Conservation (phyloP, 2,113 vertebrate genomes). For the Coptodon bakossiorum region DNA sequence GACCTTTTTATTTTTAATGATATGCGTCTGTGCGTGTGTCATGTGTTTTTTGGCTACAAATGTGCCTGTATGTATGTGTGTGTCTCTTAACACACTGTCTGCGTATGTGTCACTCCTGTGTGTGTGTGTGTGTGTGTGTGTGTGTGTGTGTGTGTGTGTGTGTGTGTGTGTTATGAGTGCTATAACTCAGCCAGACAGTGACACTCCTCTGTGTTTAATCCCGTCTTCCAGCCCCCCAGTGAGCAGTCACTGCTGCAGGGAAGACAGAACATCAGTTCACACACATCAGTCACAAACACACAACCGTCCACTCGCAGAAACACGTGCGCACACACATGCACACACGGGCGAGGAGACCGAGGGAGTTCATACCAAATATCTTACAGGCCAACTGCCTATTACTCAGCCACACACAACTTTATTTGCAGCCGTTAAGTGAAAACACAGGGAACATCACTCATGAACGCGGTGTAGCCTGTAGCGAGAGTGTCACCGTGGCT, state of each 20-base stretch:
- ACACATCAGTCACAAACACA: slow-evolving; percentile 48
- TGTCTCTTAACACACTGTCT: not conserved
- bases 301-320: not conserved
- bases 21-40: not conserved
- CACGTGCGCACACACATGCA: not conserved
- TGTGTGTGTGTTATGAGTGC: slow-evolving; percentile 72
- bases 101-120: too few species aligned
- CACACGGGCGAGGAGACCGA: not conserved
- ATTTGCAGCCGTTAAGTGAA: slow-evolving; percentile 68
- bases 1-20: not conserved
- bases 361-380: slow-evolving; percentile 57
- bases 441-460: slow-evolving; percentile 48
- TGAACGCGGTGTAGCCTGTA: slow-evolving; percentile 28
- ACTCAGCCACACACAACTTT: slow-evolving; percentile 64
- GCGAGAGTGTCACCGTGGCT: slow-evolving; percentile 5
- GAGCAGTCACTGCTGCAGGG: slow-evolving; percentile 70
- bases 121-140: not conserved
- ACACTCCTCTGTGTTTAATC: slow-evolving; percentile 71
- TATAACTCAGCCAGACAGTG: slow-evolving; percentile 71
- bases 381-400: slow-evolving; percentile 60
- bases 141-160: slow-evolving; percentile 35
- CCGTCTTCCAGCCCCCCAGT: slow-evolving; percentile 68
- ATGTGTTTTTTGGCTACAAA: not conserved
- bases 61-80: not conserved
- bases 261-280: slow-evolving; percentile 56